Evolutionary conservation across 2,113 vertebrate genomes (phyloP), one percentile per base, ranked within the genome.

Genomic region (Indri indri): DNA sequence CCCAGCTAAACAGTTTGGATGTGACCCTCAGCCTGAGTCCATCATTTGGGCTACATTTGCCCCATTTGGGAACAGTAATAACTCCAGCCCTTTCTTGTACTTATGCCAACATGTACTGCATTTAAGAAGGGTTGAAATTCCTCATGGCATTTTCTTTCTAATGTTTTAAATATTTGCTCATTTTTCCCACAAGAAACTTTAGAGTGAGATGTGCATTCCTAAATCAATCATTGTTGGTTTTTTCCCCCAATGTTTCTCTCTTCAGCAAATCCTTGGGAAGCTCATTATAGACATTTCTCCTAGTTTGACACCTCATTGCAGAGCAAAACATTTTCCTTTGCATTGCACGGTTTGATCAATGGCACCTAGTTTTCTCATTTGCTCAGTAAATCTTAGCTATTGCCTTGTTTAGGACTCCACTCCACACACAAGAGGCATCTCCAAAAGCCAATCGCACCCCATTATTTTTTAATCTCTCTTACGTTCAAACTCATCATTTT

Each of bases 111-210:
- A 88, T 54, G 63, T 8, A 17, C 74, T 68, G 45, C 71, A 76
- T 88, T 93, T 71, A 71, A 96, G 89, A 88, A 61, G 89, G 42
- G 22, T 8, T 77, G 54, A 68, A 88, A 95, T 93, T 96, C 96
- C 96, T 97, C 80, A 52, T n/a, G 87, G 94, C 74, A 42, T 93
- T 95, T 88, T 92, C 91, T 85, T 96, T 86, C 94, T 91, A 88
- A 94, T 76, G 63, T 90, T 91, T 98, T 94, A 94, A 90, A 97
- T 92, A 96, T 94, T 97, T 98, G 79, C 96, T 95, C 94, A 68
- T 97, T 96, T 97, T 98, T 97, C 97, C 98, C 98, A 98, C 96
- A 98, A 96, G 98, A 98, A 97, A 97, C 94, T 95, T 86, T 57
- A 95, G 59, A 96, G 85, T 95, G 47, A 45, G 63, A 34, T 77